A percentile compares a stretch with the other conserved stretches of the same genome.
phyloP scores from a whole-genome alignment of 1,140 invertebrate species.

The Cyphomyrmex costatus region DNA sequence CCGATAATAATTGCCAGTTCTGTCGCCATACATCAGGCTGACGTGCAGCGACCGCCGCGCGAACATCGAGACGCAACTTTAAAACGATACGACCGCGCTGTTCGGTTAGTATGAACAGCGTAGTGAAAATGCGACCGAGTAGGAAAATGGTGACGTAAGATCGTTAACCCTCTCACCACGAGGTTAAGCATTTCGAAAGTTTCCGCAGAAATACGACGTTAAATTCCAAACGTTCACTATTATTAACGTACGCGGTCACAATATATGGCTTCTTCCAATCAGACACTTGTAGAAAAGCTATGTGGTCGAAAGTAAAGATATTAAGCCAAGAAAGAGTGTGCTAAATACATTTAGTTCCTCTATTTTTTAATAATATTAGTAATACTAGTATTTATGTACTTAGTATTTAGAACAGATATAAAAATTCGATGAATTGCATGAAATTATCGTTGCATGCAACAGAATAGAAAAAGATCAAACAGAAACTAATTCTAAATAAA shows the following conservation, averaged over 20 bases:
- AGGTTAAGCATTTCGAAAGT: conserved; percentile 69
- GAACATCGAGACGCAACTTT: conserved; percentile 67
- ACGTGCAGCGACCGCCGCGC: conserved; percentile 47
- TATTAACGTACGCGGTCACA: conserved; percentile 20
- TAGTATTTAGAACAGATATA: not conserved
- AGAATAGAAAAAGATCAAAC: not conserved
- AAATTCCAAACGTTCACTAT: conserved; percentile 20
- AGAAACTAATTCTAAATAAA: not conserved
- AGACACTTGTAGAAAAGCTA: not conserved
- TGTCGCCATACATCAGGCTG: conserved; percentile 72
- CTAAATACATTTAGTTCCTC: not conserved
- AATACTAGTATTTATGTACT: not conserved
- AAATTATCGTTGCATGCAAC: not conserved
- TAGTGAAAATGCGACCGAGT: conserved; percentile 51
- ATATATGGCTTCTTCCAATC: not conserved
- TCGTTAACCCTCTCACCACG: conserved; percentile 61
- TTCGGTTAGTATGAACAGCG: not conserved
- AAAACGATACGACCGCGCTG: conserved; percentile 14
- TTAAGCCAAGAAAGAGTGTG: not conserved
- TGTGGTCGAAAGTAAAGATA: not conserved
- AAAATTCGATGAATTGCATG: not conserved
- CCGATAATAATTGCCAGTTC: conserved; percentile 74
- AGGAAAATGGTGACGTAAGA: conserved; percentile 33
- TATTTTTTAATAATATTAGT: not conserved
- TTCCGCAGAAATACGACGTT: conserved; percentile 19